Base-by-base conservation (phyloP, 2,113 vertebrate species). In the Brachirus orientalis region DNA sequence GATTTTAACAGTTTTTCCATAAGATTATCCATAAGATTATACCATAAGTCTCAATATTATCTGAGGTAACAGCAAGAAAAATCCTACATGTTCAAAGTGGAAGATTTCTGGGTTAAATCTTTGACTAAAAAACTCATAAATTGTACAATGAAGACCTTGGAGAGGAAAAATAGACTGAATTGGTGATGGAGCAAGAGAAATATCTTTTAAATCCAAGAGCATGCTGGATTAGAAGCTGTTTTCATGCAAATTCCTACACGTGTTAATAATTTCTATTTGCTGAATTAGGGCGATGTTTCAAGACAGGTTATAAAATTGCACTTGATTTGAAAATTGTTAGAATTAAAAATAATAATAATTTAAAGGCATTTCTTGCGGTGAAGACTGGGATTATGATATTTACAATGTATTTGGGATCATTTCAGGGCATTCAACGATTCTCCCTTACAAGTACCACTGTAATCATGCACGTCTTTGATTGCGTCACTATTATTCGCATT, bases 61-160 rank as follows among this genome's bases (percentile, higher is more conserved):
- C 36, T 67, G 61, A 68, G 57, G 56, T 67, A 52, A 73, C 73
- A 69, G 10, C 77, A 37, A 77, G 70, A 54, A n/a, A n/a, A n/a
- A n/a, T n/a, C n/a, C n/a, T n/a, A n/a, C n/a, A n/a, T n/a, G n/a
- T n/a, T n/a, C n/a, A n/a, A n/a, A n/a, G 43, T 61, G 52, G 45
- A 33, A 76, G 71, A 62, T 78, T 37, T 56, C 44, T 20, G 46
- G 22, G 18, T 14, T 43, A 38, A 67, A 38, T 57, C 53, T 22
- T 66, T 19, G 59, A 56, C 62, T 72, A 45, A 73, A 63, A 73
- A 41, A 63, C 40, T 46, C 13, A 66, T 20, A 61, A 28, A 4
- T 28, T 57, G n/a, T n/a, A n/a, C n/a, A n/a, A n/a, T n/a, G n/a
- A n/a, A n/a, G n/a, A n/a, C n/a, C 59, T 16, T 13, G 7, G 41